These are phyloP conservation scores for Stegodyphus dumicola DNA, from an alignment of 1,140 invertebrate genomes.

Conservation along the genomic window DNA sequence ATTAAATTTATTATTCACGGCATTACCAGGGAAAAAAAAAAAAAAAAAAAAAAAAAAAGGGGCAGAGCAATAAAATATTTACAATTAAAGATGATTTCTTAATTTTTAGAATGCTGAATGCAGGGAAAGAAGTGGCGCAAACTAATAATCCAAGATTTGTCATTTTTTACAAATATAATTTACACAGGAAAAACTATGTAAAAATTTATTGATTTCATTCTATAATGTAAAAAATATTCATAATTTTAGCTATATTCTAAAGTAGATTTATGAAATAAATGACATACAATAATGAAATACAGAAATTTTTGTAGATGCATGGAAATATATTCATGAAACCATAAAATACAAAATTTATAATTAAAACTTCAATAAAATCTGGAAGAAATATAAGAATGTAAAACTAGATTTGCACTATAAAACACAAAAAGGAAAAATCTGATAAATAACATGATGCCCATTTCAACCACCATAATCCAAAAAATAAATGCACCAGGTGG, in stretches of 20 bases:
- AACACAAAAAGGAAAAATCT: neutral
- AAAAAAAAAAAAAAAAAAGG: too few relatives aligned
- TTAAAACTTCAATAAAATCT: neutral
- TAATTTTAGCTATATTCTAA: neutral
- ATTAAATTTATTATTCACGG: too few relatives aligned
- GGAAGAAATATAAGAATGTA: neutral
- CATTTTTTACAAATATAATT: too few relatives aligned
- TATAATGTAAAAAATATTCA: neutral
- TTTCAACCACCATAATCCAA: slow-evolving; percentile 23
- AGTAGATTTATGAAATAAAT: neutral
- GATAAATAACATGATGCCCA: neutral
- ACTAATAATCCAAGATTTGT: too few relatives aligned
- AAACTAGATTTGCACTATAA: neutral
- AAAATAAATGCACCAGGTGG: slow-evolving; percentile 45
- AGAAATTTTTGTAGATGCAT: too few relatives aligned
- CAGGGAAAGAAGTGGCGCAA: too few relatives aligned
- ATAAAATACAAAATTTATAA: too few relatives aligned
- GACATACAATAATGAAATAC: neutral
- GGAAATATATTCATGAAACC: too few relatives aligned
- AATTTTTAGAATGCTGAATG: too few relatives aligned
- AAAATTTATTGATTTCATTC: slow-evolving; percentile 1
- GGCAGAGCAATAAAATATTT: too few relatives aligned
- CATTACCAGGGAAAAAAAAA: too few relatives aligned
- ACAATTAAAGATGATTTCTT: too few relatives aligned
- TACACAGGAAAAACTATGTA: neutral